Base-by-base conservation (phyloP, 2,797 vertebrate species). In the Enteromius unitaeniatus region DNA sequence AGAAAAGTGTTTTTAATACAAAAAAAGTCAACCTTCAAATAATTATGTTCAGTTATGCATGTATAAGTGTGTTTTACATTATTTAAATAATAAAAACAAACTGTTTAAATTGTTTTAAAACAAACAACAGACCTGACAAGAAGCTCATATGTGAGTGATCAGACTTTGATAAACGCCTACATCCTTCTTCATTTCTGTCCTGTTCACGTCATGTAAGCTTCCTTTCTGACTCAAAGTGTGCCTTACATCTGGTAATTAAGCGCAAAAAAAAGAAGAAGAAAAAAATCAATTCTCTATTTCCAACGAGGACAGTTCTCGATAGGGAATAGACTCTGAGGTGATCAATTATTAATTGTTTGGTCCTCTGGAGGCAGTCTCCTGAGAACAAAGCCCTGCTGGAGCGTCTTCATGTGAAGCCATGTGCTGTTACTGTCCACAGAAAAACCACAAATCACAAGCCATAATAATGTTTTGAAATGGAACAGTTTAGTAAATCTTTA, bases 311-410 rank as follows among this genome's bases (percentile, higher is more conserved):
- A 75, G 78, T 85, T 88, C 91, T 91, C 87, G 80, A 73, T 83
- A 55, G 64, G 26, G 78, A 53, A 58, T 82, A 73, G 76, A 81
- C 89, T 68, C 88, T 70, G 21, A 85, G 86, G 87, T 21, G 88
- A 93, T 94, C 85, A 92, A 94, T 94, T 93, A 93, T 94, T 93
- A 84, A 92, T 90, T 62, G 85, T 77, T 83, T 83, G 79, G 83
- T 68, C 72, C 84, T 68, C 87, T 85, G 87, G 91, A 81, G 72
- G 67, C 86, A 88, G 84, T 86, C 89, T 89, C 89, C 82, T 74
- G 49, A 73, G 84, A 78, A n/a, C 6, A 64, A 82, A 74, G 28
- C 31, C 70, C 45, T 40, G 45, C 55, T 64, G 55, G 28, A 28
- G 65, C 6, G 7, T n/a, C 42, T 45, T 53, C 26, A 21, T n/a